A percentile compares a stretch with the other conserved stretches of the same genome.
These are phyloP conservation scores for Tachysurus fulvidraco DNA, from an alignment of 2,113 vertebrate species.

Conservation along the genomic window DNA sequence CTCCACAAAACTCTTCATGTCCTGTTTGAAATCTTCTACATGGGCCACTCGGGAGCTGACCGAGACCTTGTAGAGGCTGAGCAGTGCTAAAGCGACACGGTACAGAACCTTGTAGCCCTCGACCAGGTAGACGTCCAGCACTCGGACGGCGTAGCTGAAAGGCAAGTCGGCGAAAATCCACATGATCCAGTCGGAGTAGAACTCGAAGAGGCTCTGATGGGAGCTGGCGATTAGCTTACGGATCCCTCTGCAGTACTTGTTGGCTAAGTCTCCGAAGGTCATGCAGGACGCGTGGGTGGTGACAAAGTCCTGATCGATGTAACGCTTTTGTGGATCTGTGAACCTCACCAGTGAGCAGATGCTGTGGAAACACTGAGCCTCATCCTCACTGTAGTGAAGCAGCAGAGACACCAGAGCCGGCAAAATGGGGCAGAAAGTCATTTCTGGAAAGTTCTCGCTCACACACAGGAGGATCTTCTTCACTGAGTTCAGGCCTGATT, in stretches of 20 bases:
- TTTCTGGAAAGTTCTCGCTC: constrained; percentile 74
- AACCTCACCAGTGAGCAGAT: constrained; percentile 77
- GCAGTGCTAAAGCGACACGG: constrained; percentile 80
- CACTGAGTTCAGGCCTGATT: constrained; percentile 73
- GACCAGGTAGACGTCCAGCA: constrained; percentile 82
- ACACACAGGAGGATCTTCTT: constrained; percentile 82
- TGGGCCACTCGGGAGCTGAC: constrained; percentile 70
- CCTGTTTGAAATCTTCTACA: constrained; percentile 72
- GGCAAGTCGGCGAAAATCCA: constrained; percentile 87
- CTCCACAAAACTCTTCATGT: constrained; percentile 78
- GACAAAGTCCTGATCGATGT: constrained; percentile 83
- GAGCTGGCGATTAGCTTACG: constrained; percentile 80
- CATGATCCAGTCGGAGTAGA: constrained; percentile 85
- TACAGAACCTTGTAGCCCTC: constrained; percentile 89
- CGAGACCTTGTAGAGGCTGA: constrained; percentile 78
- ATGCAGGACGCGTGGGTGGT: constrained; percentile 82
- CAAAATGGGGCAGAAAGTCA: constrained; percentile 81
- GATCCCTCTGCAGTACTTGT: constrained; percentile 81
- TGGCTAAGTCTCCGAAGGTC: constrained; percentile 87
- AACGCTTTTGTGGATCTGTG: constrained; percentile 76
- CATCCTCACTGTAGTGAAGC: constrained; percentile 83
- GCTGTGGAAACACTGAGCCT: constrained; percentile 83
- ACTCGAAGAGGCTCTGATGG: constrained; percentile 80
- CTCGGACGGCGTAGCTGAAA: constrained; percentile 78
- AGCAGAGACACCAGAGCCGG: constrained; percentile 80